phyloP scores from a whole-genome alignment of 2,113 vertebrate genomes.

The Piaya cayana region DNA sequence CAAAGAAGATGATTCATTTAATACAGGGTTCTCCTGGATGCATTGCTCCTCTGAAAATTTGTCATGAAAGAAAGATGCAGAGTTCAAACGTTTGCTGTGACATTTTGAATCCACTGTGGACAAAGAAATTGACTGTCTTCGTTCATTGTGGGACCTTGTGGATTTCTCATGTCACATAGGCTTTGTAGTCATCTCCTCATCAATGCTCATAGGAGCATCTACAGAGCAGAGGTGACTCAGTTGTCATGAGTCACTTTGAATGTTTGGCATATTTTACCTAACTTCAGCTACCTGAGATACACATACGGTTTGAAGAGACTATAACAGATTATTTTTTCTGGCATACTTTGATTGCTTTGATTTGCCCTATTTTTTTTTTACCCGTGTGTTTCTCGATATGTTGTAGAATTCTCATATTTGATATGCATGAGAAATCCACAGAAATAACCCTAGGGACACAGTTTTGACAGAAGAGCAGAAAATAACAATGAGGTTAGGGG shows the following conservation, averaged over 20 bases:
- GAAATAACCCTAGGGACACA: neutral
- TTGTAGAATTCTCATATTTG: neutral
- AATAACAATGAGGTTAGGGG: neutral
- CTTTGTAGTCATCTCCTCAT: neutral
- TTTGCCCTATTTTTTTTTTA: neutral
- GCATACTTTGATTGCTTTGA: neutral
- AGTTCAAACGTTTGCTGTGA: neutral
- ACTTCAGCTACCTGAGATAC: neutral
- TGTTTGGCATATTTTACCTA: fast-evolving
- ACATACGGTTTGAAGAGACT: neutral
- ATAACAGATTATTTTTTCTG: neutral
- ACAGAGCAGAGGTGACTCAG: neutral
- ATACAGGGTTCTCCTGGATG: neutral
- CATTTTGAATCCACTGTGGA: neutral
- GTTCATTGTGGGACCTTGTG: neutral
- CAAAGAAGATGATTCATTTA: neutral
- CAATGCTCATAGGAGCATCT: neutral
- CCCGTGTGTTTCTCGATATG: neutral
- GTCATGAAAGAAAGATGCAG: neutral
- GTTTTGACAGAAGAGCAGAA: neutral
- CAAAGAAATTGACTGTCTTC: neutral
- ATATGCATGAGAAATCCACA: neutral
- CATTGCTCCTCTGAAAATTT: neutral
- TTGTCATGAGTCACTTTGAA: neutral
- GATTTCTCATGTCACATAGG: neutral